phyloP scores from a whole-genome alignment of 2,797 vertebrate species.

The Melanotaenia trifasciata region DNA sequence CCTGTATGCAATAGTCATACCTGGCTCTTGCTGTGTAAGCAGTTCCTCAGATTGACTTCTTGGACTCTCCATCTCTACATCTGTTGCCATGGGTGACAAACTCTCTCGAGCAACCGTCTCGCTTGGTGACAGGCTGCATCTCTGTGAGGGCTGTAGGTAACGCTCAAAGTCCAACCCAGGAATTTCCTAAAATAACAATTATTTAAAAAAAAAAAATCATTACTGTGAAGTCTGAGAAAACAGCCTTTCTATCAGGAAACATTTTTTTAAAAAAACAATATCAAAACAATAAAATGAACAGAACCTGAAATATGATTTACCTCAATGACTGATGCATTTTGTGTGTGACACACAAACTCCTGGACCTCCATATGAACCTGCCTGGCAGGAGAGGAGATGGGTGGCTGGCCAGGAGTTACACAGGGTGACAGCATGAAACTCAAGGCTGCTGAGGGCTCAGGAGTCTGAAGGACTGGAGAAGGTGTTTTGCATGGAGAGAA shows the following conservation, averaged over 20 bases:
- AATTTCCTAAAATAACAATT: conserved; percentile 54
- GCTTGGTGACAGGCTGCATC: conserved; percentile 68
- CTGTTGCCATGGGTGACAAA: conserved; percentile 61
- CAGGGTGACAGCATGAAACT: conserved; percentile 67
- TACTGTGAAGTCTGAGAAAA: fast-evolving
- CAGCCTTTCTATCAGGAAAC: neutral
- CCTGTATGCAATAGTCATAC: conserved; percentile 45
- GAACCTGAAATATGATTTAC: conserved; percentile 49
- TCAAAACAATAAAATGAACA: too few species aligned
- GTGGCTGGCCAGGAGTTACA: conserved; percentile 20
- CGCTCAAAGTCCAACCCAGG: conserved; percentile 81
- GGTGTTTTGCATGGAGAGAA: conserved; percentile 30
- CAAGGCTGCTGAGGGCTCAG: conserved; percentile 35
- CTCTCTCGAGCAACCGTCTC: conserved; percentile 44
- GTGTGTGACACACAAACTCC: conserved; percentile 46
- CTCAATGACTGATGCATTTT: conserved; percentile 61
- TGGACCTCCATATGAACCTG: conserved; percentile 17
- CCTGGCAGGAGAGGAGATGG: conserved; percentile 22
- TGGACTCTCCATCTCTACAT: conserved; percentile 82
- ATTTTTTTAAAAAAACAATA: neutral
- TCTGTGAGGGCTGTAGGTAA: conserved; percentile 77
- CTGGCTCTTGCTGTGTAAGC: conserved; percentile 44
- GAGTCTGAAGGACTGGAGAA: neutral
- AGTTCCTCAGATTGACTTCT: conserved; percentile 33
- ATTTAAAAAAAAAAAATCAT: neutral